phyloP scores from a whole-genome alignment of 2,113 vertebrate species.

The Enhydra lutris region DNA sequence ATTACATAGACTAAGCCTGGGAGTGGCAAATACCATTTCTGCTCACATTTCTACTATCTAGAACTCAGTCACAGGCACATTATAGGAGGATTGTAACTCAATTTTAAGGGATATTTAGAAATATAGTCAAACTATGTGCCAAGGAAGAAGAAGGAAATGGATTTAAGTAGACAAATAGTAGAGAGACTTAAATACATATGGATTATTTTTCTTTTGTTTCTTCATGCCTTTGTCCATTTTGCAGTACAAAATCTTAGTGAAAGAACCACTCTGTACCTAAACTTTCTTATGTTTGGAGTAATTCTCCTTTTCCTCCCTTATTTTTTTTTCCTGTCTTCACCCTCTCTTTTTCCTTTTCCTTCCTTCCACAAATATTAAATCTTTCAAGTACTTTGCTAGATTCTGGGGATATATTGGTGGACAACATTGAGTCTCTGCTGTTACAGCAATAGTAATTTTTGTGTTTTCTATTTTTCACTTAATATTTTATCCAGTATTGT shows the following conservation, averaged over 20 bases:
- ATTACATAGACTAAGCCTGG: background rate
- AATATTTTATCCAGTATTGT: background rate
- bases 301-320: background rate
- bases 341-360: background rate
- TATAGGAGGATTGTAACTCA: background rate
- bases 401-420: background rate
- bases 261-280: background rate
- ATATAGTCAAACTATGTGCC: background rate
- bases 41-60: background rate
- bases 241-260: background rate
- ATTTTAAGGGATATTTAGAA: background rate
- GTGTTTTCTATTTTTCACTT: background rate
- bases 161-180: background rate
- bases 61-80: background rate
- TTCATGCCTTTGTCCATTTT: background rate
- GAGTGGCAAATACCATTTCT: background rate
- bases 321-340: background rate
- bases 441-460: background rate
- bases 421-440: background rate
- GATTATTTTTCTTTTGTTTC: background rate
- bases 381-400: background rate
- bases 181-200: background rate
- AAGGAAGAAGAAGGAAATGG: background rate
- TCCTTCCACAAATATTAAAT: background rate
- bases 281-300: conserved; percentile 21